Evolutionary conservation across 2,113 vertebrate species (phyloP).

Genomic region (Anoplopoma fimbria): DNA sequence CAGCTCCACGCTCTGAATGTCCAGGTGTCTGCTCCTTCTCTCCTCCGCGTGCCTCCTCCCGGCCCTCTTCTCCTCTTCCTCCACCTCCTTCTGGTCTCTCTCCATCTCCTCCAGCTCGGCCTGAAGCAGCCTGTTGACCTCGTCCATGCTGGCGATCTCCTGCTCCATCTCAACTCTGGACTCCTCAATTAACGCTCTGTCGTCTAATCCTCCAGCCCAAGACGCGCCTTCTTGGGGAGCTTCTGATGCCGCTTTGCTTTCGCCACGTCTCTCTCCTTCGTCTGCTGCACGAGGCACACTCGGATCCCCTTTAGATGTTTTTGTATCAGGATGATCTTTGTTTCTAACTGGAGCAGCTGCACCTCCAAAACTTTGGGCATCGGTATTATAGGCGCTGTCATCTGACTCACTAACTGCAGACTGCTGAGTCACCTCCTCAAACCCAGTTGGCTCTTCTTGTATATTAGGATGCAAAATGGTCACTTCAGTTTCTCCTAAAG

Average conservation of each 20-base stretch:
- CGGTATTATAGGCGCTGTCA: not conserved
- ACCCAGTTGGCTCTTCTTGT: not conserved
- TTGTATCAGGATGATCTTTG: not conserved
- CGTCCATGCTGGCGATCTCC: constrained; percentile 59
- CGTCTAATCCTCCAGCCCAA: constrained; percentile 15
- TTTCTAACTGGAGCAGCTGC: constrained; percentile 9
- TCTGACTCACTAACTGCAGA: constrained; percentile 18
- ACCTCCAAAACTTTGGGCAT: not conserved
- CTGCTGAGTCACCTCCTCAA: constrained; percentile 5
- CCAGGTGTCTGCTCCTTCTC: constrained; percentile 71
- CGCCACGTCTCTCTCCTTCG: not conserved
- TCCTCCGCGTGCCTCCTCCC: constrained; percentile 25
- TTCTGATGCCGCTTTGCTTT: constrained; percentile 19
- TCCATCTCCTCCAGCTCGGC: constrained; percentile 73
- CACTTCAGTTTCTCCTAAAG: constrained; percentile 17
- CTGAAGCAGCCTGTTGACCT: constrained; percentile 64
- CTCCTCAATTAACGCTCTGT: constrained; percentile 32
- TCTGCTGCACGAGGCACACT: constrained; percentile 11
- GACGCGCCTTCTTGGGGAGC: not conserved
- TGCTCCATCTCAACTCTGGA: constrained; percentile 34
- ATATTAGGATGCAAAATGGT: not conserved
- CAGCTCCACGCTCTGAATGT: constrained; percentile 92
- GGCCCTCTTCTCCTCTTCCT: constrained; percentile 36
- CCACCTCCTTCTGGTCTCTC: constrained; percentile 50
- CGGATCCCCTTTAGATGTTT: not conserved